Evolutionary conservation across 1,140 invertebrate genomes (phyloP).

Genomic region (Conus ventricosus): DNA sequence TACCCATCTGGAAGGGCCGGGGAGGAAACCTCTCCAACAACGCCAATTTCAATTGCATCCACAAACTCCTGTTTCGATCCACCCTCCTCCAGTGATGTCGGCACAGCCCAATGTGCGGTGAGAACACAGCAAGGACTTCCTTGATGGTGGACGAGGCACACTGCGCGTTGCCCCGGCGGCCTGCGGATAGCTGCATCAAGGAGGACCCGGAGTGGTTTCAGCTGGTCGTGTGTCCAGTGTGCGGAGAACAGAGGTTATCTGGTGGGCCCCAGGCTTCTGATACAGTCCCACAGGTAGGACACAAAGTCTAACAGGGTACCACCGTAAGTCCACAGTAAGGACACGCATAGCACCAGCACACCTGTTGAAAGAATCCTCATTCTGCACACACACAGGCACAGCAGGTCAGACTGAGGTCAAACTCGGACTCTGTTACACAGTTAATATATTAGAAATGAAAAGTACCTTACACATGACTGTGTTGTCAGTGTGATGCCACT

Average conservation of each 20-base stretch:
- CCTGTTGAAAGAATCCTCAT: slow-evolving; percentile 38
- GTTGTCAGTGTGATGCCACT: too few species aligned
- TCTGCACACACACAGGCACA: slow-evolving; percentile 2
- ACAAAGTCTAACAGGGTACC: neutral
- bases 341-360: slow-evolving; percentile 8
- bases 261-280: slow-evolving; percentile 18
- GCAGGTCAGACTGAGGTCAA: too few species aligned
- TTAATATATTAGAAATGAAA: too few species aligned
- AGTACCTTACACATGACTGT: too few species aligned
- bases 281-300: slow-evolving; percentile 20
- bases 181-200: too few species aligned
- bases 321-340: slow-evolving; percentile 24
- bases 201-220: neutral
- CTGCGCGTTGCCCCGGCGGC: neutral
- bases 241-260: neutral
- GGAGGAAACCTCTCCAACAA: too few species aligned
- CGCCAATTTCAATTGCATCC: too few species aligned
- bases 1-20: too few species aligned
- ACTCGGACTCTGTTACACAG: too few species aligned
- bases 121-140: neutral
- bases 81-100: too few species aligned
- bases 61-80: too few species aligned
- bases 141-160: neutral
- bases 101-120: neutral
- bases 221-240: neutral